Base-by-base conservation (phyloP, 92 coral and sea anemone species). In the Epizoanthus rinbou region DNA sequence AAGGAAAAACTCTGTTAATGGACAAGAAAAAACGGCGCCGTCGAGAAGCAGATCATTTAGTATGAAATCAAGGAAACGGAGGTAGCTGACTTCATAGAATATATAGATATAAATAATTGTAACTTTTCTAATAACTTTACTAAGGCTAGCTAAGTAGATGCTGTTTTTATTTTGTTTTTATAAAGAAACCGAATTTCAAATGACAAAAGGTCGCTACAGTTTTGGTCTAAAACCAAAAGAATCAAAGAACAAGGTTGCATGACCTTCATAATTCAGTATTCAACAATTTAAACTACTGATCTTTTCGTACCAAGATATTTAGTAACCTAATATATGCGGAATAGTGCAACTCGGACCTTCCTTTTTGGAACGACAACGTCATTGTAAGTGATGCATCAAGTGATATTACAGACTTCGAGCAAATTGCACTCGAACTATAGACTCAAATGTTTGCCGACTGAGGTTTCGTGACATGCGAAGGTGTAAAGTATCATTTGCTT, bases 1-100 rank as follows among this genome's bases (percentile, higher is more conserved):
- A 53, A 83, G 80, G 25, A 75, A 71, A 37, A 86, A 87, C 58
- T 35, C 87, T 7, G 66, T 89, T 43, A 93, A 93, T 83, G 98
- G 92, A 28, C 91, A 91, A 58, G 84, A 63, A 63, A 78, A 78
- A 52, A 21, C 82, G 3, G 23, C 82, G 5, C 82, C 45, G 8
- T 57, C 64, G 17, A 37, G 82, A 59, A 78, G 16, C 54, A 50
- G 82, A 24, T 78, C 82, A 4, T 78, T 78, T 59, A 78, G 82
- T 39, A 78, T 78, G 72, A 78, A 78, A 62, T 78, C 82, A 41
- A 78, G 43, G 71, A 78, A 78, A 37, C 63, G 64, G 64, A 78
- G 82, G 82, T 78, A 69, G 64, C 66, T 14, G 72, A 62, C 24
- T n/a, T 28, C 6, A 1, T 7, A 8, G 21, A 60, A 11, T 4